Base-by-base conservation (phyloP, 2,888 invertebrate species). In the Lasioglossum malachurum region DNA sequence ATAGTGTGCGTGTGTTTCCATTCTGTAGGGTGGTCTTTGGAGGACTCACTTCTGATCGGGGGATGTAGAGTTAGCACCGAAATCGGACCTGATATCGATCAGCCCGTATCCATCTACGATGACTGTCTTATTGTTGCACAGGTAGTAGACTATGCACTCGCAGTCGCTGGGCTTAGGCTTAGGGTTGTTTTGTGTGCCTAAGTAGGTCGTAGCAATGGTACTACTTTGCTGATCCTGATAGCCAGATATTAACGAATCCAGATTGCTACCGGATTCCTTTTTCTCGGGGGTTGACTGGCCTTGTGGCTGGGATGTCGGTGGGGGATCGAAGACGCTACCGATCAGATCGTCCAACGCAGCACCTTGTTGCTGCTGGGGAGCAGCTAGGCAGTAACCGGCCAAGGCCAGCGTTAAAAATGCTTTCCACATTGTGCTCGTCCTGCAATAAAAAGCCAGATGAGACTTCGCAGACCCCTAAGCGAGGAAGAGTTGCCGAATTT, bases 381-480 rank as follows among this genome's bases (percentile, higher is more conserved):
- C 88, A 7, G 89, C 90, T 64, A 90, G 69, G 78, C 89, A 88
- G 7, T 60, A 80, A 67, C 89, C 76, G 82, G 89, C 83, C 41
- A 93, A 44, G 27, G 94, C 98, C 98, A 96, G 99, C 98, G 95
- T 98, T 98, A 95, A 98, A 98, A 95, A 98, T 99, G 96, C 98
- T 98, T 96, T 77, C 85, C 87, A 76, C 90, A 87, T 91, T 16
- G 35, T 53, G 35, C 10, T 27, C 14, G 46, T 19, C 16, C 84
- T 86, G 60, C 12, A 86, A 86, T 16, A 60, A 23, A 23, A 41
- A 23, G 2, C 23, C 23, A 23, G 8, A 53, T 53, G 53, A 53
- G 23, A 10, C 23, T 23, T 23, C 5, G 53, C 53, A 23, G 53
- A 10, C 23, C 53, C 53, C 23, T 53, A 1, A 49, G 5, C 49